phyloP scores from a whole-genome alignment of 2,113 vertebrate species.

The Saguinus imperator region DNA sequence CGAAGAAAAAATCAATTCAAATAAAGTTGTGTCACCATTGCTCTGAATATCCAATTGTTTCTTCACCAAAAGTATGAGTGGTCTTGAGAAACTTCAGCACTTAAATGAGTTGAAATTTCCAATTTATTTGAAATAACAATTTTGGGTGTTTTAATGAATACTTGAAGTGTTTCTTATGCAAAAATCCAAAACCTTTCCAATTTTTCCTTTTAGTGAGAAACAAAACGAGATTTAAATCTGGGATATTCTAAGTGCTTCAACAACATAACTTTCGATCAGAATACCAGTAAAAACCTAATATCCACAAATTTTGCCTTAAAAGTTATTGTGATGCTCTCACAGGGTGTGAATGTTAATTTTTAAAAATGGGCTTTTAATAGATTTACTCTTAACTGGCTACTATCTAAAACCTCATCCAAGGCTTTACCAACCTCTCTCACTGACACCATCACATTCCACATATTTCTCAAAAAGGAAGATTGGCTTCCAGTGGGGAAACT shows the following conservation, averaged over 20 bases:
- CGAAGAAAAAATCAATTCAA: slow-evolving; percentile 45
- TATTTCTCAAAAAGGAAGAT: slow-evolving; percentile 65
- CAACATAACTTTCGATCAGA: slow-evolving; percentile 37
- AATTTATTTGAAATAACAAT: slow-evolving; percentile 55
- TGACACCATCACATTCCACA: slow-evolving; percentile 59
- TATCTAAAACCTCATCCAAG: slow-evolving; percentile 36
- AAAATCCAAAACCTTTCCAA: slow-evolving; percentile 48
- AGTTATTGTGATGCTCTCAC: slow-evolving; percentile 13
- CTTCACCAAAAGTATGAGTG: neutral
- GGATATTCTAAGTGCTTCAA: slow-evolving; percentile 43
- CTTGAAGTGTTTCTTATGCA: slow-evolving; percentile 51
- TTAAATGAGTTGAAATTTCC: slow-evolving; percentile 50
- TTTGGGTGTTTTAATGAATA: slow-evolving; percentile 27
- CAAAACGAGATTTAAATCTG: slow-evolving; percentile 38
- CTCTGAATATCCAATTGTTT: neutral
- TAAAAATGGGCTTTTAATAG: slow-evolving; percentile 20
- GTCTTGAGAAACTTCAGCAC: neutral
- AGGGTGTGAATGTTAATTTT: slow-evolving; percentile 7
- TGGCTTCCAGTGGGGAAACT: slow-evolving; percentile 63
- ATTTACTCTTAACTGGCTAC: slow-evolving; percentile 48
- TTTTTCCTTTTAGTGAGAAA: slow-evolving; percentile 51
- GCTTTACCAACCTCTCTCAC: slow-evolving; percentile 27
- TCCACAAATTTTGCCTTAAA: slow-evolving; percentile 44
- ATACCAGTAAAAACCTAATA: slow-evolving; percentile 38
- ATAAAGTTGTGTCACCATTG: neutral